Evolutionary conservation across 2,797 vertebrate genomes (phyloP).

Genomic region (Tangara arthus): DNA sequence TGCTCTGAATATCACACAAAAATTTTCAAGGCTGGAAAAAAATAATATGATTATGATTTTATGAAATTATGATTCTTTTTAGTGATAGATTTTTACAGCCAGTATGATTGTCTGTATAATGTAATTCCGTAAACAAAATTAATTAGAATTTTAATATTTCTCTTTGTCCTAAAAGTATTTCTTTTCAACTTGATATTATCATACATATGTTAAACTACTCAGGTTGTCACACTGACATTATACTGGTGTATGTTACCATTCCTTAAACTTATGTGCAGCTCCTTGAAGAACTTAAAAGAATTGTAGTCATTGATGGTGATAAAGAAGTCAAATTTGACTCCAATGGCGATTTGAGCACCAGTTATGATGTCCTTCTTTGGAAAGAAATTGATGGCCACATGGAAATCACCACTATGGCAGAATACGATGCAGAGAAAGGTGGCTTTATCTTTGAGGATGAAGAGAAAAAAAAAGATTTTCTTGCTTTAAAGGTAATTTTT

Average conservation of each 20-base stretch:
- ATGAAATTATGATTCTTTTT: not conserved
- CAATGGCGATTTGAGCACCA: conserved; percentile 80
- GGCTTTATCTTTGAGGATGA: conserved; percentile 70
- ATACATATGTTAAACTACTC: not conserved
- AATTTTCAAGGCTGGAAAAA: not conserved
- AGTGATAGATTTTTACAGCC: not conserved
- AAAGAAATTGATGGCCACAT: conserved; percentile 65
- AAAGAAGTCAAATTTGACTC: conserved; percentile 78
- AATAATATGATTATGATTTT: accelerated
- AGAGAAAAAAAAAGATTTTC: conserved; percentile 66
- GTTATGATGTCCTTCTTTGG: conserved; percentile 85
- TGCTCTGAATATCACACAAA: not conserved
- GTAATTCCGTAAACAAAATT: not conserved
- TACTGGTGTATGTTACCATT: not conserved
- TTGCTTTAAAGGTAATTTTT: conserved; percentile 75
- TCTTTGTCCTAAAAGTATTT: not conserved
- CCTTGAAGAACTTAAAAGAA: conserved; percentile 71
- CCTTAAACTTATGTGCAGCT: conserved; percentile 70
- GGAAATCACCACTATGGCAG: conserved; percentile 73
- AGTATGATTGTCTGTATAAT: not conserved
- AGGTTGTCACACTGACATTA: not conserved
- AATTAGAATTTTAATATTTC: not conserved
- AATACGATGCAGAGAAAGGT: conserved; percentile 75
- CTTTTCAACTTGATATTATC: not conserved
- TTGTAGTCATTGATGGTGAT: conserved; percentile 64